Base-by-base conservation (phyloP, 1,140 invertebrate species). In the Bombus impatiens region DNA sequence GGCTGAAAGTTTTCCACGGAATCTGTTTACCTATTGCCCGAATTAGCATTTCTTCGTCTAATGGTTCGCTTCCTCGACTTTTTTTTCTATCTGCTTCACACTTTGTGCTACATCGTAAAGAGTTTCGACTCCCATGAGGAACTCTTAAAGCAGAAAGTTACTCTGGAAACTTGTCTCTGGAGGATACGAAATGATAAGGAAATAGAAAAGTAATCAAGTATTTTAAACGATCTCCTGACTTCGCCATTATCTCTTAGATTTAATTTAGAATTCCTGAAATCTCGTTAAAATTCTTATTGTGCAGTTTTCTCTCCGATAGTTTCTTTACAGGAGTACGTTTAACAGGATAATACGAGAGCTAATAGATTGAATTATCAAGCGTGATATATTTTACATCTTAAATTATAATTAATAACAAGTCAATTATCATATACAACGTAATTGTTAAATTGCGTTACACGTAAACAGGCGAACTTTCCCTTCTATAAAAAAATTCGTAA, bases 1-100 rank as follows among this genome's bases (percentile, higher is more conserved):
- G 10, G 62, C 42, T 15, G 62, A 77, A 68, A 71, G 62, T 78
- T 42, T 79, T n/a, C 72, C 37, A 18, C 22, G 68, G 70, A 91
- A 88, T 88, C 72, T 68, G 79, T 88, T 77, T 78, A 72, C 68
- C 40, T 86, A 81, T 89, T 87, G 87, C 79, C 18, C 37, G 65
- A 65, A 89, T 89, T 86, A 80, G 70, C 70, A 83, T 79, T 79
- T 65, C 44, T 44, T 32, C 35, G 25, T 44, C 42, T 65, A 76
- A 74, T 35, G 35, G 9, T 25, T 59, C 68, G 18, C 25, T 13
- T 3, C 18, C 3, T 3, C 12, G n/a, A 42, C 57, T 65, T n/a
- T 0, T 37, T 42, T 53, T 32, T 57, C 72, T 72, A 44, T 75
- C 18, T 40, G 12, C 10, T 37, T 62, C 59, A 40, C 71, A 22